Conservation (phyloP, 2,113 vertebrate genomes). For the Piprites chloris region DNA sequence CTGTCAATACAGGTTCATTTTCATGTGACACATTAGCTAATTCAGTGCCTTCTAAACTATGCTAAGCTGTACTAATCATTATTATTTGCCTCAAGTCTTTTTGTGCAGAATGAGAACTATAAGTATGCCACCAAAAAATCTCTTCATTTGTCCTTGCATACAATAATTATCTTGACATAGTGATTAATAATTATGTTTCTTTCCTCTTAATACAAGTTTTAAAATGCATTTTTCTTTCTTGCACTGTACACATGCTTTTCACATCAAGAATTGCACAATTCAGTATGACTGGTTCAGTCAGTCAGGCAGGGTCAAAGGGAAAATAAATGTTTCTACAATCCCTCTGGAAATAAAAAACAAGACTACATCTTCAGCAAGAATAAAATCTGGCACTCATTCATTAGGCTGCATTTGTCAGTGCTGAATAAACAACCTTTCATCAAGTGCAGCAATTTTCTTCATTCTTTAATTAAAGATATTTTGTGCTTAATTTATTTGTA, state of each 20-base stretch:
- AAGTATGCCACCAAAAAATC: neutral
- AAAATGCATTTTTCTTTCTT: neutral
- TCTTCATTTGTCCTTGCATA: constrained; percentile 5
- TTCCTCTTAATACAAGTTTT: neutral
- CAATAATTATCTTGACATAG: constrained; percentile 4
- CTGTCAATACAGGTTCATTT: neutral
- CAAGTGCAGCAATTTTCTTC: constrained; percentile 60
- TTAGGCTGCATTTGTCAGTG: constrained; percentile 36
- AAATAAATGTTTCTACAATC: constrained; percentile 4
- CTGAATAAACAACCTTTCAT: constrained; percentile 39
- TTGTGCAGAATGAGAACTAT: neutral
- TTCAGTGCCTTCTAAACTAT: constrained; percentile 31
- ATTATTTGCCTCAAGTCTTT: constrained; percentile 43
- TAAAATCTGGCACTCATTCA: constrained; percentile 2
- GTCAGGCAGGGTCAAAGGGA: neutral
- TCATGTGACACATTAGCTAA: constrained; percentile 11
- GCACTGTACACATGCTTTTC: neutral
- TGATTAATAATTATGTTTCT: neutral
- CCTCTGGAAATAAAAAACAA: constrained; percentile 35
- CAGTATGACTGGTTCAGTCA: neutral
- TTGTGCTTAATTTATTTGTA: constrained; percentile 62
- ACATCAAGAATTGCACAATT: neutral
- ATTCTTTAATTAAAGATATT: constrained; percentile 57
- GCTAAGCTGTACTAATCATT: constrained; percentile 30
- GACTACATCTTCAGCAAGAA: neutral